Conservation (phyloP, 2,888 invertebrate species). For the Tryphoninae sp. region DNA sequence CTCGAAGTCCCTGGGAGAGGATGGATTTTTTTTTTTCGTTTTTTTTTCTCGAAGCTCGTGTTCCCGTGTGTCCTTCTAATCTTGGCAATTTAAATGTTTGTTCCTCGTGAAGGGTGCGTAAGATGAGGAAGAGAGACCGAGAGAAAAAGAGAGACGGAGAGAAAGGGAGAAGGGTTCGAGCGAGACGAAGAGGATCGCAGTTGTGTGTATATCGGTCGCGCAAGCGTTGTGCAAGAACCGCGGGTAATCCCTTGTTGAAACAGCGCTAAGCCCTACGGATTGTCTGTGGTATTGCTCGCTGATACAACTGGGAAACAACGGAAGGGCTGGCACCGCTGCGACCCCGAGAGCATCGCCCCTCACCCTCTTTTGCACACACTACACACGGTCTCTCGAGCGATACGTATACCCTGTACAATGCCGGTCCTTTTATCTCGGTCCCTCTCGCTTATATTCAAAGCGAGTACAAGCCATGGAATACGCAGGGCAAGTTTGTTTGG, state of each 20-base stretch:
- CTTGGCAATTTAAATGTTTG: slow-evolving; percentile 79
- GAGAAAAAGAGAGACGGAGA: slow-evolving; percentile 29
- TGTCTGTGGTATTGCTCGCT: slow-evolving; percentile 79
- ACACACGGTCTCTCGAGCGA: slow-evolving; percentile 61
- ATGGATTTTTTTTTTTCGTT: slow-evolving; percentile 16
- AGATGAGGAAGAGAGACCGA: background rate
- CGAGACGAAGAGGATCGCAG: slow-evolving; percentile 48
- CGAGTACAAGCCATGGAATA: slow-evolving; percentile 10
- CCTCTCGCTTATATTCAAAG: slow-evolving; percentile 45
- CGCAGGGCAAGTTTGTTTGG: slow-evolving; percentile 35
- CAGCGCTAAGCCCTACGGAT: slow-evolving; percentile 80
- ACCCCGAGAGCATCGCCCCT: slow-evolving; percentile 33
- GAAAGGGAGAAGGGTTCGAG: slow-evolving; percentile 6
- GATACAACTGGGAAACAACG: slow-evolving; percentile 73
- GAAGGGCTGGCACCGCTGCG: slow-evolving; percentile 65
- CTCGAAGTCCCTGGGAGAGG: slow-evolving; percentile 33
- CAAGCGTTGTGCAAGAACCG: slow-evolving; percentile 62
- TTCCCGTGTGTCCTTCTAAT: slow-evolving; percentile 69
- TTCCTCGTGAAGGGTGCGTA: slow-evolving; percentile 63
- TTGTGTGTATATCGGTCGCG: slow-evolving; percentile 39
- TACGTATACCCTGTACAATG: slow-evolving; percentile 56
- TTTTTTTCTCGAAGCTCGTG: slow-evolving; percentile 36
- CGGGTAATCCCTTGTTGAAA: slow-evolving; percentile 80
- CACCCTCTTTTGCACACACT: slow-evolving; percentile 56
- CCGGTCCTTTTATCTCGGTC: slow-evolving; percentile 62